Evolutionary conservation across 2,113 vertebrate genomes (phyloP).

Genomic region (Silurus asotus): DNA sequence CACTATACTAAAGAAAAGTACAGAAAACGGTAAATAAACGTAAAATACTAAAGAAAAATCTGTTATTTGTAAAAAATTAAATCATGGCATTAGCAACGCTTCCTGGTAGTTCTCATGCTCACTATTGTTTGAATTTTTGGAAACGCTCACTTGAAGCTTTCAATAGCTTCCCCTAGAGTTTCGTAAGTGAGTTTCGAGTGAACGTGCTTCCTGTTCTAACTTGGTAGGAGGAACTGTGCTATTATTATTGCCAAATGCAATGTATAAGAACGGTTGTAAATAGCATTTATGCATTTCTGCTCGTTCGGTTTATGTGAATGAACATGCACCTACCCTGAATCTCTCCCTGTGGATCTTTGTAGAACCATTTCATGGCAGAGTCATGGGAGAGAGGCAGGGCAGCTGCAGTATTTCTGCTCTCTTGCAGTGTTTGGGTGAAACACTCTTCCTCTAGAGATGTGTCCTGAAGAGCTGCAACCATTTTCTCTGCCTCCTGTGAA

Average conservation of each 20-base stretch:
- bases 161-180: neutral
- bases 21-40: neutral
- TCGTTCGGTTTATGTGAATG: neutral
- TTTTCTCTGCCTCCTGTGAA: conserved; percentile 86
- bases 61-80: neutral
- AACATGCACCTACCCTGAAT: conserved; percentile 79
- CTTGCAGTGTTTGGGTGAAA: conserved; percentile 84
- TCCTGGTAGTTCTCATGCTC: too few species aligned
- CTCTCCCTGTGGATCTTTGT: conserved; percentile 92
- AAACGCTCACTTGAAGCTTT: neutral
- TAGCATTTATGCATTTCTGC: neutral
- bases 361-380: conserved; percentile 93
- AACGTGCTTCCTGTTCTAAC: neutral
- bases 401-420: conserved; percentile 82
- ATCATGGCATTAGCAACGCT: neutral
- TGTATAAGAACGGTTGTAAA: neutral
- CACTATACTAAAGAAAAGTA: neutral
- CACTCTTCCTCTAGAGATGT: conserved; percentile 88
- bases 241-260: neutral
- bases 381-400: conserved; percentile 88
- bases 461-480: conserved; percentile 90
- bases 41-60: neutral
- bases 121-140: too few species aligned
- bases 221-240: neutral
- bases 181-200: neutral